These are phyloP conservation scores for Polietes domitor DNA, from an alignment of 2,888 invertebrate genomes.

Conservation along the genomic window DNA sequence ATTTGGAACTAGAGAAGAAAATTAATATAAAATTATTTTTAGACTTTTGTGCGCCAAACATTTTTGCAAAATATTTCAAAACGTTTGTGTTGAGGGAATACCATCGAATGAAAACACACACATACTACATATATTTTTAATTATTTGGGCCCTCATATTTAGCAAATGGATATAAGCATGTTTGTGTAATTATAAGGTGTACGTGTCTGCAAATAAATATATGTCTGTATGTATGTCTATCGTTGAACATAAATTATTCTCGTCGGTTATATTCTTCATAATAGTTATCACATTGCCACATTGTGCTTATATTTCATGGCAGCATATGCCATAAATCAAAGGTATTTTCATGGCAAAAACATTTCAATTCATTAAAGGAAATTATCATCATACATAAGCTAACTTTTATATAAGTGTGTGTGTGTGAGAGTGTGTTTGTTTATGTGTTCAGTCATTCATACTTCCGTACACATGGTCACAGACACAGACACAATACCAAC, in stretches of 20 bases:
- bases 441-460: too few species aligned
- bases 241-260: conserved; percentile 22
- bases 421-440: background rate
- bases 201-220: background rate
- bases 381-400: conserved; percentile 21
- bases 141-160: background rate
- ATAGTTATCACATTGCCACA: conserved; percentile 36
- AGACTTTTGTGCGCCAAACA: background rate
- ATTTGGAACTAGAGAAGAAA: background rate
- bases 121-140: background rate
- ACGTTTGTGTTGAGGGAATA: background rate
- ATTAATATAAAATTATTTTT: background rate
- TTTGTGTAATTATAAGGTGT: background rate
- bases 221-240: background rate
- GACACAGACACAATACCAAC: background rate
- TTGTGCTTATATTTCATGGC: conserved; percentile 36
- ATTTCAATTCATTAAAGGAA: conserved; percentile 46
- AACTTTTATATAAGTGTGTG: too few species aligned
- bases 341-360: conserved; percentile 46
- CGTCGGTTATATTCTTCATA: conserved; percentile 21
- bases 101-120: background rate
- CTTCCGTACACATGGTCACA: background rate
- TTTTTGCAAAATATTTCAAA: background rate
- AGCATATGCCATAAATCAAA: conserved; percentile 42
- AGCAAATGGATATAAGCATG: background rate